Percentiles rank a stretch among this genome's conserved stretches.
Conservation (phyloP, 92 coral and sea anemone species). For the Zoanthus gigantus region DNA sequence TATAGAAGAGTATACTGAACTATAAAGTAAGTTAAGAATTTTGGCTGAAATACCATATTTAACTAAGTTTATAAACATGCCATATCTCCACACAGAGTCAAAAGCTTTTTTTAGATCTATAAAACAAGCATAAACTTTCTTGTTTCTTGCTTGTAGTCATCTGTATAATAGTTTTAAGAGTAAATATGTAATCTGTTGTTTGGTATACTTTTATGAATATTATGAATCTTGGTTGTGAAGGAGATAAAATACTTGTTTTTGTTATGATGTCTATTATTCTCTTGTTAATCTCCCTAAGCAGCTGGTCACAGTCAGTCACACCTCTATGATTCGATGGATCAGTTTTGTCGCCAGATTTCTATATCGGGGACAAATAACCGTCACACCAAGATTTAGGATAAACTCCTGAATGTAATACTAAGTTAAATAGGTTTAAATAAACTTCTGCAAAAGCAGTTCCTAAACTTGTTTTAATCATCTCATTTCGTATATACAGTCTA, state of each 20-base stretch:
- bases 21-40: not conserved
- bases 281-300: not conserved
- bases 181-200: slow-evolving; percentile 1
- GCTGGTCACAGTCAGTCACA: not conserved
- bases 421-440: not conserved
- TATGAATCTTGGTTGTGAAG: not conserved
- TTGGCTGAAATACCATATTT: slow-evolving; percentile 10
- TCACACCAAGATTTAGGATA: not conserved
- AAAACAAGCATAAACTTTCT: not conserved
- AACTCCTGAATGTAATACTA: not conserved
- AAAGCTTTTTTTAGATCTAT: slow-evolving; percentile 2
- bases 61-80: slow-evolving; percentile 9
- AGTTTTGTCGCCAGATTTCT: not conserved
- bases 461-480: slow-evolving; percentile 2
- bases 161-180: not conserved
- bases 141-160: not conserved
- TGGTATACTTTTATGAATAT: not conserved
- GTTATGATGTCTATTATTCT: not conserved
- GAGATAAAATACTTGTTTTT: not conserved
- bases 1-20: not conserved
- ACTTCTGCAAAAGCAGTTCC: not conserved
- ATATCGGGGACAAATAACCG: not conserved
- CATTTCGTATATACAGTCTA: slow-evolving; percentile 11
- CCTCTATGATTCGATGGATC: not conserved
- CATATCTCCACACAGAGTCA: slow-evolving; percentile 21